phyloP scores from a whole-genome alignment of 2,113 vertebrate species.

The Canis aureus region DNA sequence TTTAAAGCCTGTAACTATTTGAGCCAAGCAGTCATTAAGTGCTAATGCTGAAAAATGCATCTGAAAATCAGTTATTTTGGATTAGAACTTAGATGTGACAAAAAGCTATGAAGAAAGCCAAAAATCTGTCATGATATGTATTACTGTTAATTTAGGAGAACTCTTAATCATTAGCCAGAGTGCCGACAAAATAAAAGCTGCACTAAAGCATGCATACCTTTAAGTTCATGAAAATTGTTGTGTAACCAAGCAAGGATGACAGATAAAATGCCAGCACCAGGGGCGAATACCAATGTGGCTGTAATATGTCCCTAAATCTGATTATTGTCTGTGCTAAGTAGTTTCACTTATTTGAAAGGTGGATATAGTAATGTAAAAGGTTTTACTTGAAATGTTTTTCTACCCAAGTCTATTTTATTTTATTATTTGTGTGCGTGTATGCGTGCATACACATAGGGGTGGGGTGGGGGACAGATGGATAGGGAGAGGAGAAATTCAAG shows the following conservation, averaged over 20 bases:
- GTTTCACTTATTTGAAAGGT: constrained; percentile 46
- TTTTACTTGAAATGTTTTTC: constrained; percentile 14
- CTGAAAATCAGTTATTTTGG: constrained; percentile 47
- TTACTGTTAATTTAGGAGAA: constrained; percentile 37
- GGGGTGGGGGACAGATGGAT: too few relatives aligned
- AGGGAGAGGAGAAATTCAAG: too few relatives aligned
- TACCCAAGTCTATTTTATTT: background rate
- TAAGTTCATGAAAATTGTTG: constrained; percentile 17
- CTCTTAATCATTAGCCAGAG: background rate
- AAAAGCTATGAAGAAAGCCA: constrained; percentile 54
- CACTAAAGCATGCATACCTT: background rate
- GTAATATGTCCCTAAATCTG: background rate
- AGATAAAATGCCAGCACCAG: background rate
- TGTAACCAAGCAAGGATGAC: background rate
- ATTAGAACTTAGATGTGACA: constrained; percentile 43
- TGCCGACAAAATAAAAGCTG: background rate
- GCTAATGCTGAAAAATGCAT: constrained; percentile 28
- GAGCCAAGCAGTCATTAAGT: constrained; percentile 7
- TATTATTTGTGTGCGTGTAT: background rate
- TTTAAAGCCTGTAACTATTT: background rate
- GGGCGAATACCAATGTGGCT: background rate
- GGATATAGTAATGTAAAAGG: background rate
- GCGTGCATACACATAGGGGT: too few relatives aligned
- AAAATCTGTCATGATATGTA: background rate
- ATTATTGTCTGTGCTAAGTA: background rate